phyloP scores from a whole-genome alignment of 2,888 invertebrate species.

The Ichneumoninae sp. region DNA sequence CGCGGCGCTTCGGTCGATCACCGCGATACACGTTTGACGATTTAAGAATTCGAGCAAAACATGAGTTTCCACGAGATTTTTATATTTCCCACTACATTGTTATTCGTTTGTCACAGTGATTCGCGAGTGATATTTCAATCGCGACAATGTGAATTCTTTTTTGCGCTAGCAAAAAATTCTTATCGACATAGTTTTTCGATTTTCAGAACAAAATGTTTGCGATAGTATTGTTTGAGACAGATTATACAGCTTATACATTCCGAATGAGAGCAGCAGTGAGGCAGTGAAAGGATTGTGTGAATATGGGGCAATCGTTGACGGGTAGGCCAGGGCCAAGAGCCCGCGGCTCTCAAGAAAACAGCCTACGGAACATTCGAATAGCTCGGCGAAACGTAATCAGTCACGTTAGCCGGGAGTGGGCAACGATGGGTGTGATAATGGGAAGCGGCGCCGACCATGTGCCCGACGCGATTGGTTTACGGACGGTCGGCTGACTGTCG shows the following conservation, averaged over 20 bases:
- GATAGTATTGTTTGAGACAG: background rate
- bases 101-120: background rate
- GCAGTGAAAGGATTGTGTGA: background rate
- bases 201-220: background rate
- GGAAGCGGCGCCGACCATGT: slow-evolving; percentile 63
- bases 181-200: background rate
- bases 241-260: background rate
- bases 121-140: background rate
- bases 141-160: background rate
- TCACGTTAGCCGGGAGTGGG: slow-evolving; percentile 59
- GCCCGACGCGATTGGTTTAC: slow-evolving; percentile 74
- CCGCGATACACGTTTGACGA: background rate
- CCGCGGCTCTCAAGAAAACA: background rate
- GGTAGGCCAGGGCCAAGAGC: slow-evolving; percentile 26
- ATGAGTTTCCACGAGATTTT: background rate
- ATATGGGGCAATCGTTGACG: slow-evolving; percentile 1
- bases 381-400: slow-evolving; percentile 11
- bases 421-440: slow-evolving; percentile 63
- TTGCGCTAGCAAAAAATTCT: background rate
- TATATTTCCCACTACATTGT: background rate
- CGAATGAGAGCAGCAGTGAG: background rate
- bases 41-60: background rate
- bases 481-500: slow-evolving; percentile 74
- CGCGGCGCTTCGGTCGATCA: slow-evolving; percentile 48
- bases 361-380: slow-evolving; percentile 14